These are phyloP conservation scores for Saccopteryx leptura DNA, from an alignment of 2,113 vertebrate genomes.

Conservation along the genomic window DNA sequence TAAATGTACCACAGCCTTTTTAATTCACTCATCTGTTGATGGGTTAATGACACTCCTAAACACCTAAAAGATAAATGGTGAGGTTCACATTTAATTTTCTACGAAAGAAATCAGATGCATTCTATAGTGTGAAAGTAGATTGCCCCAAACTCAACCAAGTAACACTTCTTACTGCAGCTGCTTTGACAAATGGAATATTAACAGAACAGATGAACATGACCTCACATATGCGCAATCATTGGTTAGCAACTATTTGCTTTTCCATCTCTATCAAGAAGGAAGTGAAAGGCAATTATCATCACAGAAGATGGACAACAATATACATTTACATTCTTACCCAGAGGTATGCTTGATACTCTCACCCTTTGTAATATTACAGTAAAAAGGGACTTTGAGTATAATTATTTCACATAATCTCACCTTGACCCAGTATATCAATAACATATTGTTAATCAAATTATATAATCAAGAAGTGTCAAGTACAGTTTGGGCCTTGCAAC, in stretches of 20 bases:
- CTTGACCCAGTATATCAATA: neutral
- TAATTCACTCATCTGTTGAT: no score
- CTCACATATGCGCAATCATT: neutral
- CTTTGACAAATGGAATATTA: neutral
- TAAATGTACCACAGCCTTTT: no score
- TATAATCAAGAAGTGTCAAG: neutral
- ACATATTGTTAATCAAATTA: neutral
- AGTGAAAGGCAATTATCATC: neutral
- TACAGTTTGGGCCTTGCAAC: neutral
- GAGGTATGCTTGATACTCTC: neutral
- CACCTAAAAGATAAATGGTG: neutral
- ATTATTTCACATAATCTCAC: neutral
- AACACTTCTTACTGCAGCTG: neutral
- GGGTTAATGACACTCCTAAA: no score
- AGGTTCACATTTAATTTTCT: neutral
- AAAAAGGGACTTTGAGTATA: neutral
- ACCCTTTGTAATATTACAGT: neutral
- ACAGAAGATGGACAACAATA: neutral
- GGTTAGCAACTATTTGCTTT: neutral
- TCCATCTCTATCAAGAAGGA: neutral
- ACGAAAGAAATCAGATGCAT: neutral
- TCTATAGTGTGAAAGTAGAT: neutral
- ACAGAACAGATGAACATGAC: neutral
- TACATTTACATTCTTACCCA: neutral
- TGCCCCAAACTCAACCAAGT: neutral